phyloP scores from a whole-genome alignment of 64 coral and sea anemone genomes.

The Trachythela sp. region DNA sequence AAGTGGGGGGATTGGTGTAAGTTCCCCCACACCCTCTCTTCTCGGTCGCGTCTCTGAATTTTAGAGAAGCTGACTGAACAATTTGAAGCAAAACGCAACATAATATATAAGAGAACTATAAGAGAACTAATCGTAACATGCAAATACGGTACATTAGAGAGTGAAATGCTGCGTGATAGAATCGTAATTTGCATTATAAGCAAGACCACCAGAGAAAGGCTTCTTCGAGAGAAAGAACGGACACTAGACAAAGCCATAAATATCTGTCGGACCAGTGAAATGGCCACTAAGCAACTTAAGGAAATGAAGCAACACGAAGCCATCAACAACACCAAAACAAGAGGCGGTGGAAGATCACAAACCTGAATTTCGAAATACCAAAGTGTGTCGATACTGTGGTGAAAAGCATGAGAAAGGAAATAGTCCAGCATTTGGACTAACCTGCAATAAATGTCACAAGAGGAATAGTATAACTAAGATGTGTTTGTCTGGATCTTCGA shows the following conservation, averaged over 20 bases:
- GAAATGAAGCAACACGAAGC: slow-evolving; percentile 34
- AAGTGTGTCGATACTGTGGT: slow-evolving; percentile 45
- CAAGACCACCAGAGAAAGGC: neutral
- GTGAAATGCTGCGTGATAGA: slow-evolving; percentile 48
- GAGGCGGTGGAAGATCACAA: neutral
- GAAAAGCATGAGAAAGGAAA: slow-evolving; percentile 36
- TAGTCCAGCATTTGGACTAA: slow-evolving; percentile 42
- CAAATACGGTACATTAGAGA: slow-evolving; percentile 36
- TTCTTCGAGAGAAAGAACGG: slow-evolving; percentile 26
- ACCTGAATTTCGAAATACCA: neutral
- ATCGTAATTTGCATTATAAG: slow-evolving; percentile 33
- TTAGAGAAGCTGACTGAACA: slow-evolving; percentile 43
- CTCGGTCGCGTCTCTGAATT: no score
- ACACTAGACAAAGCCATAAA: slow-evolving; percentile 43
- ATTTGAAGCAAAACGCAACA: slow-evolving; percentile 48
- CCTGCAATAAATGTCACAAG: slow-evolving; percentile 42
- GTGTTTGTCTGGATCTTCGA: neutral
- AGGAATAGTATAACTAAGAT: slow-evolving; percentile 22
- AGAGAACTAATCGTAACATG: slow-evolving; percentile 32
- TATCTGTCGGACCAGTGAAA: slow-evolving; percentile 49
- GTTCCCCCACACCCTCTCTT: no score
- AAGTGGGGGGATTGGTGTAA: no score
- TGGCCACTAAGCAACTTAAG: slow-evolving; percentile 7
- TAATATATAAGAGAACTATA: slow-evolving; percentile 30
- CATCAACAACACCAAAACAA: neutral